A percentile compares a stretch with the other conserved stretches of the same genome.
Evolutionary conservation across 2,113 vertebrate genomes (phyloP).

Genomic region (Syrmaticus mikado): DNA sequence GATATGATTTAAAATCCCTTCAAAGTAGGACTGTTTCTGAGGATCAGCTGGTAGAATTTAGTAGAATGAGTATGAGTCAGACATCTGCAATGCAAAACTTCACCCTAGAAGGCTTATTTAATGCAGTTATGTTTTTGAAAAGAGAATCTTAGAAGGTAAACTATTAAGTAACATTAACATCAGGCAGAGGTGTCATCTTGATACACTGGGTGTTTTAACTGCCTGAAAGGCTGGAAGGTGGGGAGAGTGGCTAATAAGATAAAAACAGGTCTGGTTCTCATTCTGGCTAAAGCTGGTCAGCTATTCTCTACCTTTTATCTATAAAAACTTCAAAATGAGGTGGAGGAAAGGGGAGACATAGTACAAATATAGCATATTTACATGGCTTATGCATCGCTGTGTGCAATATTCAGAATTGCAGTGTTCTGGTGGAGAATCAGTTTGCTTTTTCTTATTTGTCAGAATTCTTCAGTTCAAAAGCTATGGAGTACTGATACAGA

Average conservation of each 20-base stretch:
- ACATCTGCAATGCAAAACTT: neutral
- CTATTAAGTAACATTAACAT: neutral
- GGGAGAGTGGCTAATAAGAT: neutral
- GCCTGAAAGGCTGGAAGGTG: neutral
- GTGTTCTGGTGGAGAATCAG: fast-evolving
- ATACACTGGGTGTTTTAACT: neutral
- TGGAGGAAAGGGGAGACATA: neutral
- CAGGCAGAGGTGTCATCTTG: neutral
- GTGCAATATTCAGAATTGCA: neutral
- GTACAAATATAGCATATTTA: neutral
- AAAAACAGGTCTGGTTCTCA: neutral
- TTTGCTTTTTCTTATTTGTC: neutral
- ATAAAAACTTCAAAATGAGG: neutral
- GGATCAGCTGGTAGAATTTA: neutral
- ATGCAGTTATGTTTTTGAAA: neutral
- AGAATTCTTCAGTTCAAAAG: neutral
- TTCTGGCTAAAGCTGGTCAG: neutral
- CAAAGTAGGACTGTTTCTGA: neutral
- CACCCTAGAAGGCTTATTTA: neutral
- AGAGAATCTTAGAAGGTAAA: neutral
- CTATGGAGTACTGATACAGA: neutral
- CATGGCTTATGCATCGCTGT: neutral
- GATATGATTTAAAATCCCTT: neutral
- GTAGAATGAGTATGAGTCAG: neutral
- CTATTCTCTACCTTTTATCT: neutral